These are phyloP conservation scores for Isurus oxyrinchus DNA, from an alignment of 2,113 vertebrate species.

Conservation along the genomic window DNA sequence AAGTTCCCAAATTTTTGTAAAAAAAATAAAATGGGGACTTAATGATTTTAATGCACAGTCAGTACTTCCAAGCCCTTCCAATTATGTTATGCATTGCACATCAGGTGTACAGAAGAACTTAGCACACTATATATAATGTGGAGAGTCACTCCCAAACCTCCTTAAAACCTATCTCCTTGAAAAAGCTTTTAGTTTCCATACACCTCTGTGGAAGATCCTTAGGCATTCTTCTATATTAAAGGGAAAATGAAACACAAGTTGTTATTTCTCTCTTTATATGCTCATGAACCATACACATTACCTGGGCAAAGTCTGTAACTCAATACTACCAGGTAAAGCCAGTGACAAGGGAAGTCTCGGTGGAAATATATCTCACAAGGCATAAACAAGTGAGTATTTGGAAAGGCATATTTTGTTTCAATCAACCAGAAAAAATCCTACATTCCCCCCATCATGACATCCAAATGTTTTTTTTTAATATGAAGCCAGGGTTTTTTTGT, in stretches of 20 bases:
- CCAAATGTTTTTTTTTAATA: no score
- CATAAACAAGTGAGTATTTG: not conserved
- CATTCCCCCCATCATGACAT: no score
- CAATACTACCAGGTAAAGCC: not conserved
- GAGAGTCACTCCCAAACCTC: not conserved
- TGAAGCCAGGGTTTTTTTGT: no score
- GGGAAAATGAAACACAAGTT: not conserved
- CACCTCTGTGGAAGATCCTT: not conserved
- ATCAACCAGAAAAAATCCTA: not conserved
- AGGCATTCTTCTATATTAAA: not conserved
- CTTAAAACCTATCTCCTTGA: not conserved
- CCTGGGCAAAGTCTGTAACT: not conserved
- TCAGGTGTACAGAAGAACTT: no score
- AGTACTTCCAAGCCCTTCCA: no score
- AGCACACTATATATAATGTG: no score
- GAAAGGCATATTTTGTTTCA: not conserved
- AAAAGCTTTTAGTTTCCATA: not conserved
- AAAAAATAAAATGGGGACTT: no score
- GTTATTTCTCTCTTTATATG: not conserved
- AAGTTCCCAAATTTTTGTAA: no score
- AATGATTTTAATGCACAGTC: no score
- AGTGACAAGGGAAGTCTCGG: not conserved
- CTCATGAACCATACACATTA: not conserved
- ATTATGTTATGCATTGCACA: no score
- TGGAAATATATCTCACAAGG: not conserved